Conservation (phyloP, 2,888 invertebrate genomes). For the Merodon equestris region DNA sequence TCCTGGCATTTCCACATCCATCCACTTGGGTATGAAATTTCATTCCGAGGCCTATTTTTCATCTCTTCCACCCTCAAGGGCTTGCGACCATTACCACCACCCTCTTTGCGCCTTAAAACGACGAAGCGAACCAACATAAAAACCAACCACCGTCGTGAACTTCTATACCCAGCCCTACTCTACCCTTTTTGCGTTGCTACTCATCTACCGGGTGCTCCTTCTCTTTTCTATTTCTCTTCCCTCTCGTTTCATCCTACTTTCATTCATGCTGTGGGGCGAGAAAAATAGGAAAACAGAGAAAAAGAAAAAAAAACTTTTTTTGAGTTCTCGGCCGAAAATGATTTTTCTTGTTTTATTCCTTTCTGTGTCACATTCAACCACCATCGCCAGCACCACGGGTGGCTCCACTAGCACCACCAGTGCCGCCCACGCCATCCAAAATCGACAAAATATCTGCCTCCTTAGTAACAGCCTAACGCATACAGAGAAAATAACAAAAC, state of each 20-base stretch:
- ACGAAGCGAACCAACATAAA: slow-evolving; percentile 47
- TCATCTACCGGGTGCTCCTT: slow-evolving; percentile 24
- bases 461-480: slow-evolving; percentile 55
- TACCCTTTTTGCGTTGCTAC: slow-evolving; percentile 16
- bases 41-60: slow-evolving; percentile 66
- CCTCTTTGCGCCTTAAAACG: slow-evolving; percentile 41
- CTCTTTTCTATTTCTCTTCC: slow-evolving; percentile 18
- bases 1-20: slow-evolving; percentile 31
- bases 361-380: slow-evolving; percentile 43
- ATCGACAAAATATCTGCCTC: slow-evolving; percentile 43
- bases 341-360: slow-evolving; percentile 29
- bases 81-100: slow-evolving; percentile 37
- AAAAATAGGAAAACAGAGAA: no score
- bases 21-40: slow-evolving; percentile 55
- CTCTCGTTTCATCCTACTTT: slow-evolving; percentile 4
- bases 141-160: slow-evolving; percentile 28
- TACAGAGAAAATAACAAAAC: no score
- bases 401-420: no score
- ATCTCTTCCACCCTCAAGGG: slow-evolving; percentile 54
- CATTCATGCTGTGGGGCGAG: no score
- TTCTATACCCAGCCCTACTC: slow-evolving; percentile 8
- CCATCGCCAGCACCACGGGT: slow-evolving; percentile 7
- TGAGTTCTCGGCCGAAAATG: slow-evolving; percentile 66
- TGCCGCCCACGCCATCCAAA: no score
- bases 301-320: slow-evolving; percentile 33